A percentile compares a stretch with the other conserved stretches of the same genome.
Evolutionary conservation across 2,113 vertebrate species (phyloP).

Genomic region (Passer montanus): DNA sequence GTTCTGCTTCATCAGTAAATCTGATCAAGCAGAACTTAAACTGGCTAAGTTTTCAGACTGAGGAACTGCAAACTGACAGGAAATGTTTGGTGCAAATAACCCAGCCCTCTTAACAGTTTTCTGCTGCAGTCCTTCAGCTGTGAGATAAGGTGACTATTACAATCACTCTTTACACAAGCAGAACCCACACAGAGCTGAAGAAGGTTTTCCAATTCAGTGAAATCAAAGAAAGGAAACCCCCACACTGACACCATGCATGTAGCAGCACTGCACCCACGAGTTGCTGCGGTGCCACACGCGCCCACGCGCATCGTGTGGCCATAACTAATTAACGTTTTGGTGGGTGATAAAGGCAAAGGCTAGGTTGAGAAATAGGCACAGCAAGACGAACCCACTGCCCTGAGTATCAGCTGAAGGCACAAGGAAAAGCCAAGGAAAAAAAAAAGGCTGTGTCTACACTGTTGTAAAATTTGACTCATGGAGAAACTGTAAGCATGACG

Average conservation of each 20-base stretch:
- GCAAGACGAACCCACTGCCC: background rate
- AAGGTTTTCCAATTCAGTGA: background rate
- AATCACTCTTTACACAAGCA: background rate
- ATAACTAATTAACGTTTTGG: background rate
- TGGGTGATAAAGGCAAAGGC: background rate
- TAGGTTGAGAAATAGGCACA: background rate
- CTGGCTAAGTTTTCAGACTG: background rate
- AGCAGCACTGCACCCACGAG: background rate
- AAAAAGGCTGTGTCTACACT: accelerated
- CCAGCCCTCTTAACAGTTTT: background rate
- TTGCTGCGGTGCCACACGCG: accelerated
- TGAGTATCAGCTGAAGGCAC: background rate
- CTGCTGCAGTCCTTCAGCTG: background rate
- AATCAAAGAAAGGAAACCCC: background rate
- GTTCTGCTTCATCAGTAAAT: background rate
- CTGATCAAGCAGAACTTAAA: background rate
- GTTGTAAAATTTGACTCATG: background rate
- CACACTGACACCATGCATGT: background rate
- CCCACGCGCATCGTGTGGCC: accelerated
- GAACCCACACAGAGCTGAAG: background rate
- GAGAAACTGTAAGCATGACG: background rate
- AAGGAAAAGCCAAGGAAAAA: background rate
- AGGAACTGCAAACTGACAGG: background rate
- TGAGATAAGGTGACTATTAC: background rate
- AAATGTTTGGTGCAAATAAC: background rate